These are phyloP conservation scores for Macrotis lagotis DNA, from an alignment of 2,113 vertebrate genomes.

Conservation along the genomic window DNA sequence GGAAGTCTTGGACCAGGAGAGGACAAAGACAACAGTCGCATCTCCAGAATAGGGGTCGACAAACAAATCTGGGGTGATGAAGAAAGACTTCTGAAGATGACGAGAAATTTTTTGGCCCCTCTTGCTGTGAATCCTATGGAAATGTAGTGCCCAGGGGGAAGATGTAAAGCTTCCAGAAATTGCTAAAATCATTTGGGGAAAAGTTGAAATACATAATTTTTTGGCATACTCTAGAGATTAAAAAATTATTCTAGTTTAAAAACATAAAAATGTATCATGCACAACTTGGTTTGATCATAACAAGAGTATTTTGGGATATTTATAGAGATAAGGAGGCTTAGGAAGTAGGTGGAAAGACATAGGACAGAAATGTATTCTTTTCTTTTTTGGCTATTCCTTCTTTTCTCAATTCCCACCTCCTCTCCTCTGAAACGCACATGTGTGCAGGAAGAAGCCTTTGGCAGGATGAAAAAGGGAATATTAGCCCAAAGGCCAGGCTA, in stretches of 20 bases:
- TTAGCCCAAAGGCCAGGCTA: neutral
- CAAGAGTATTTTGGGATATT: neutral
- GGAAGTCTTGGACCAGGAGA: neutral
- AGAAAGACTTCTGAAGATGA: neutral
- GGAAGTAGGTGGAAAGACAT: neutral
- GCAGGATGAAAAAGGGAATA: neutral
- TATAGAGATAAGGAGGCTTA: neutral
- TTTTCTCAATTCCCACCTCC: neutral
- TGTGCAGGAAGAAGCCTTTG: neutral
- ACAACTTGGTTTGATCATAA: neutral
- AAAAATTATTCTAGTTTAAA: neutral
- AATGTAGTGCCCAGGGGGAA: neutral
- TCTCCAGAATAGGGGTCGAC: neutral
- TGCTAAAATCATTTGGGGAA: neutral
- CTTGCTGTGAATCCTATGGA: neutral
- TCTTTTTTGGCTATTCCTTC: neutral
- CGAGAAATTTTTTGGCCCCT: neutral
- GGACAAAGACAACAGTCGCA: neutral
- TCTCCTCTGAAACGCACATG: neutral
- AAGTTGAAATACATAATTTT: neutral
- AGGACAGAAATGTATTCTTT: neutral
- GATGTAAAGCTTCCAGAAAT: neutral
- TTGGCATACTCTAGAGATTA: neutral
- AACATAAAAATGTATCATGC: neutral
- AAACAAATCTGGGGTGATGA: neutral